Conservation (phyloP, 2,113 vertebrate genomes). For the Ophiodon elongatus region DNA sequence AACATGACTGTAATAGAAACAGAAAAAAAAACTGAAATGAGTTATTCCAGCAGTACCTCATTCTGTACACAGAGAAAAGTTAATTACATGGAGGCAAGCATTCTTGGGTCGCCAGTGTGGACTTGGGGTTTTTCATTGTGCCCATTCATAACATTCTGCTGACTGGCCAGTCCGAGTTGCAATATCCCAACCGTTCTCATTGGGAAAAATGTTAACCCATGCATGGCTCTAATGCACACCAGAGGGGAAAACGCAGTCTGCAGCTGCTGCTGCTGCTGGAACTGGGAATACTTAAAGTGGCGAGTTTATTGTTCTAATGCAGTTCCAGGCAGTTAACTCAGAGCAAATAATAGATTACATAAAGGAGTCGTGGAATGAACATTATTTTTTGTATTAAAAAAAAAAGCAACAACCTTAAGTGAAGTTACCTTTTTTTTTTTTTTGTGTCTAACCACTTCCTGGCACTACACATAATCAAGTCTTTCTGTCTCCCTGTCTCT, state of each 20-base stretch:
- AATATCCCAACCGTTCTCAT: constrained; percentile 74
- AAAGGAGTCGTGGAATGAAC: constrained; percentile 11
- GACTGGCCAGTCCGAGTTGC: constrained; percentile 77
- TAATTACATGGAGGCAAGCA: constrained; percentile 85
- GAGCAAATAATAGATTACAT: constrained; percentile 34
- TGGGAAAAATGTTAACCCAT: constrained; percentile 79
- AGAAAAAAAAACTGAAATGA: constrained; percentile 42
- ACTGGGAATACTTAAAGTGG: constrained; percentile 27
- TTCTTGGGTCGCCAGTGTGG: constrained; percentile 78
- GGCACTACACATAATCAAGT: constrained; percentile 57
- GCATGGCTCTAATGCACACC: constrained; percentile 62
- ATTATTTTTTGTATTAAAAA: constrained; percentile 6
- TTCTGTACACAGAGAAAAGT: constrained; percentile 78
- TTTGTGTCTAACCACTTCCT: constrained; percentile 49
- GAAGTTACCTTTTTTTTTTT: constrained; percentile 22
- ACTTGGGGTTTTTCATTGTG: constrained; percentile 80
- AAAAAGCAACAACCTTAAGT: constrained; percentile 8
- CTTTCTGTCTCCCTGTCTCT: constrained; percentile 37
- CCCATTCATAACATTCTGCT: constrained; percentile 85
- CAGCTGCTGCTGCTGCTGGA: constrained; percentile 15
- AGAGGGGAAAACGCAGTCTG: constrained; percentile 15
- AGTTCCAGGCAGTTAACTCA: constrained; percentile 36
- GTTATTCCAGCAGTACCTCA: constrained; percentile 76
- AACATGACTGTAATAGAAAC: constrained; percentile 79
- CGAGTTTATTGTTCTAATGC: constrained; percentile 45